Base-by-base conservation (phyloP, 1,140 invertebrate species). In the Lithobius niger region DNA sequence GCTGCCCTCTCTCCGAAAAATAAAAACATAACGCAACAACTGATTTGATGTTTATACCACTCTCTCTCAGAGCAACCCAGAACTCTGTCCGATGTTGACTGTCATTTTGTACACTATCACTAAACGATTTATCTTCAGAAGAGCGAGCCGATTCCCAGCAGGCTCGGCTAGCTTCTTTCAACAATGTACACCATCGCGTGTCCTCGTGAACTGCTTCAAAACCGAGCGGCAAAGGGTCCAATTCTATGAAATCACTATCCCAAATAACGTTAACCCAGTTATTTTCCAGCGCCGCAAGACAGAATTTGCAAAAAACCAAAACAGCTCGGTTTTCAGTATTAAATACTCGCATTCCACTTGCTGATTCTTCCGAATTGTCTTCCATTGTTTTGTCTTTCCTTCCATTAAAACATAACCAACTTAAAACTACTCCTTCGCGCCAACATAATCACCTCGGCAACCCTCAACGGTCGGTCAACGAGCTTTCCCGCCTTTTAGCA, bases 1-100 rank as follows among this genome's bases (percentile, higher is more conserved):
- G 62, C 52, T 73, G 71, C 4, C 77, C 78, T 15, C 27, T 61
- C 44, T 73, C 69, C 4, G 77, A 71, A 45, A 78, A 66, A 58
- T 73, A 74, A 28, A 70, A 74, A 52, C 80, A 61, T 40, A 78
- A 58, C 3, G 76, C 69, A 25, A 79, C 61, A 10, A 81, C 57
- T 18, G 64, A 62, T 56, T 68, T 73, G 51, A 74, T 60, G 26
- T 77, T 72, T 1, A 78, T 57, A 21, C 74, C 69, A 54, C 67
- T 64, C 22, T 70, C 64, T 18, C 73, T 71, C 21, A 80, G 59
- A 1, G 71, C 69, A 50, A 72, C 71, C 78, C 78, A 79, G 16
- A 77, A 75, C 31, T 71, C 67, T 61, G 27, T 27, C 6, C n/a
- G 4, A 53, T n/a, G 4, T 52, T 15, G 6, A 15, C 4, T 26